Conservation (phyloP, 1,140 invertebrate species). For the Calephelis nemesis region DNA sequence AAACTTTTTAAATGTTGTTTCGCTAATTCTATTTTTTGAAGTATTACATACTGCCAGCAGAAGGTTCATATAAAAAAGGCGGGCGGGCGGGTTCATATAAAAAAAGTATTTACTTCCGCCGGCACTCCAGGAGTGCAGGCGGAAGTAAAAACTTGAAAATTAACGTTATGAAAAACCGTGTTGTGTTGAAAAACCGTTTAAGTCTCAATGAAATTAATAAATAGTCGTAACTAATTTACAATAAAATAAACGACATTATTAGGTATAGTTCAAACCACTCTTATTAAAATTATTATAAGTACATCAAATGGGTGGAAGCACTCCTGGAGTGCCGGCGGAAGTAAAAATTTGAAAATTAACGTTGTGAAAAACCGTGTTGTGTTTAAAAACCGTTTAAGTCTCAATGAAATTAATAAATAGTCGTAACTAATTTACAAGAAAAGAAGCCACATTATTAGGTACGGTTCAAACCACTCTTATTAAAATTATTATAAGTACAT, state of each 20-base stretch:
- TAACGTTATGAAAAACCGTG: too few relatives aligned
- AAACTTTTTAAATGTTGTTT: too few relatives aligned
- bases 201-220: conserved; percentile 32
- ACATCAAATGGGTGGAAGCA: conserved; percentile 10
- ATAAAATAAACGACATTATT: conserved; percentile 16
- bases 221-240: conserved; percentile 30
- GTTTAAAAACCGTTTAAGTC: conserved; percentile 33
- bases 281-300: conserved; percentile 8
- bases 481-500: conserved; percentile 9
- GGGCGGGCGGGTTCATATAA: too few relatives aligned
- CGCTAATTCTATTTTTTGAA: too few relatives aligned
- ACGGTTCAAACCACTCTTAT: neutral
- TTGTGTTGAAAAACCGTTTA: conserved; percentile 34
- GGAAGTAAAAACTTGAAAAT: too few relatives aligned
- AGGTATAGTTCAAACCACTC: neutral
- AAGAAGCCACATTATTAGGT: conserved; percentile 12
- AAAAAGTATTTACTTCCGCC: too few relatives aligned
- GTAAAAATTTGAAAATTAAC: too few relatives aligned
- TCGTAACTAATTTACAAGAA: conserved; percentile 29
- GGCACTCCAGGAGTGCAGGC: too few relatives aligned
- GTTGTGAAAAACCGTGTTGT: too few relatives aligned
- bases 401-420: conserved; percentile 32
- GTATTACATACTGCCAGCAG: too few relatives aligned
- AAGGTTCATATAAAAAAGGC: too few relatives aligned
- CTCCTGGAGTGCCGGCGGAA: too few relatives aligned